Evolutionary conservation across 1,140 invertebrate species (phyloP), one percentile per base, ranked within the genome.

Genomic region (Drosophila busckii): DNA sequence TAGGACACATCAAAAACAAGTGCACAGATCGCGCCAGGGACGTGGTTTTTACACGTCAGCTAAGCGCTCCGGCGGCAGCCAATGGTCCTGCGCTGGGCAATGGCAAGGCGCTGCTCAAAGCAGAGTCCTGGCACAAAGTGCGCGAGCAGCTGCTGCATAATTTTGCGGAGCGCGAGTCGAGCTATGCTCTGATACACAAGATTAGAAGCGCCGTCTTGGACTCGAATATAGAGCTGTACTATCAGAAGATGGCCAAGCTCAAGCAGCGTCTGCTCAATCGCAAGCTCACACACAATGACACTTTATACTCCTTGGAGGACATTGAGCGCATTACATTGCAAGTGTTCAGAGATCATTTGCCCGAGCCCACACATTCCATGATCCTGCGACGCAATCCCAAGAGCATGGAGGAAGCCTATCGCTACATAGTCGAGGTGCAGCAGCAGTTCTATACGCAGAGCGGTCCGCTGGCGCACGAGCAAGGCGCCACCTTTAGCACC

Each of bases 371-470:
- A 2, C 76, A 82, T 26, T 82, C 75, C 4, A 82, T 82, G 75
- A 82, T 82, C 13, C 25, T 82, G 45, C 61, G 75, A 0, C 41
- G 75, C 12, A 82, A 82, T 17, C 76, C 75, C 4, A 83, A 83
- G 26, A 75, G 60, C 69, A 82, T 82, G 75, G 75, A 82, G 76
- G 76, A 83, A 35, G 75, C 75, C 40, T 82, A 82, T 31, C 70
- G 76, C 37, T 82, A 82, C 10, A 83, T 82, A 9, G 76, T 83
- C 15, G 75, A 82, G 42, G 76, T 82, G 7, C 75, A 82, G 10
- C 75, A 82, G 12, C 75, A 82, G 17, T 82, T 83, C 31, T 82
- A 82, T 38, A 82, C 75, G 0, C 75, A 82, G 31, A 75, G 75
- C 19, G 75, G 75, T 10, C 80, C 75, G 0, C 38, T 82, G n/a